Evolutionary conservation across 2,888 invertebrate genomes (phyloP).

Genomic region (Limnephilus rhombicus): DNA sequence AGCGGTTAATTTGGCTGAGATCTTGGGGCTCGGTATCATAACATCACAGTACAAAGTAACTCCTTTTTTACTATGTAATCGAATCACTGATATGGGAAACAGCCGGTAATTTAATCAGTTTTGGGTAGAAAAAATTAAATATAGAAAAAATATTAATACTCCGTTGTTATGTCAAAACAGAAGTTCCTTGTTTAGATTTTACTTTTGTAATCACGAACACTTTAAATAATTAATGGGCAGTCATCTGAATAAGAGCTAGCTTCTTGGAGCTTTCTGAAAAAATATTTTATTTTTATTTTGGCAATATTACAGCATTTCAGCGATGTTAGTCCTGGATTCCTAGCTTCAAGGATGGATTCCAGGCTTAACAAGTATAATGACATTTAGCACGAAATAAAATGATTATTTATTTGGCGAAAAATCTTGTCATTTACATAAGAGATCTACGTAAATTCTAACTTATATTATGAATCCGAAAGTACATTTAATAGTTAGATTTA

Average conservation of each 20-base stretch:
- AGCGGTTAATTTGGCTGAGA: neutral
- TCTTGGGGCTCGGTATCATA: neutral
- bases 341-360: no score
- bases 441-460: no score
- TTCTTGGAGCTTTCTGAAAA: neutral
- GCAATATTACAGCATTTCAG: no score
- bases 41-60: neutral
- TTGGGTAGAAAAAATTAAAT: neutral
- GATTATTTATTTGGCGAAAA: no score
- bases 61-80: neutral
- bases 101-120: neutral
- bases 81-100: neutral
- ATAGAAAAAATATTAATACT: neutral
- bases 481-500: no score
- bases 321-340: no score
- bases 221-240: no score
- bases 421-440: no score
- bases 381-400: no score
- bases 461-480: no score
- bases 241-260: no score
- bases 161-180: neutral
- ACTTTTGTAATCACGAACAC: neutral
- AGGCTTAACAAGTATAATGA: neutral
- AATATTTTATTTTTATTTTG: neutral
- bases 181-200: neutral